phyloP scores from a whole-genome alignment of 1,140 invertebrate species.

The Spodoptera litura region DNA sequence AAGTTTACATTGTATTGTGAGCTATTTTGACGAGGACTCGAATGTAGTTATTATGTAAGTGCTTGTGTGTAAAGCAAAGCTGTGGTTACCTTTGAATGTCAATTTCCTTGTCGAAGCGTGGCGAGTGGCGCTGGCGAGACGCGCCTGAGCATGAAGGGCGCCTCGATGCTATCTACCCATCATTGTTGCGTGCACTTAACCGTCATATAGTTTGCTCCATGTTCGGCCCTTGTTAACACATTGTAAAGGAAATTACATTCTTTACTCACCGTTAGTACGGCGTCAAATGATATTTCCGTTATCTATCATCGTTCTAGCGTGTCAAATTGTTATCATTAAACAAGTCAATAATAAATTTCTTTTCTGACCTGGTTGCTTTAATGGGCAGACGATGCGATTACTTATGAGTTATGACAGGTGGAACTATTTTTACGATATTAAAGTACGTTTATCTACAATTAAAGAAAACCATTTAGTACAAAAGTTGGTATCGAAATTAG shows the following conservation, averaged over 20 bases:
- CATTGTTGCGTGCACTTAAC: conserved; percentile 84
- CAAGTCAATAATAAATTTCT: conserved; percentile 51
- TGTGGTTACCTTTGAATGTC: conserved; percentile 54
- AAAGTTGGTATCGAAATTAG: conserved; percentile 8
- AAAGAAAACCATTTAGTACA: conserved; percentile 20
- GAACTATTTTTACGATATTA: conserved; percentile 32
- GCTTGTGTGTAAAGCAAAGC: conserved; percentile 40
- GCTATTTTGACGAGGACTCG: neutral
- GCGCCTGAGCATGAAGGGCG: conserved; percentile 62
- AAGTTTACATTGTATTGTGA: no score
- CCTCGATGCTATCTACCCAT: conserved; percentile 76
- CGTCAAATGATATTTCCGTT: conserved; percentile 75
- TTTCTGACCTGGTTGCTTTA: conserved; percentile 43
- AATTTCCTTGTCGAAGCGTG: conserved; percentile 59
- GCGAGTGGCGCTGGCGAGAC: conserved; percentile 39
- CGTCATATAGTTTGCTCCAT: conserved; percentile 76
- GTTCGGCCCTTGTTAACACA: conserved; percentile 82
- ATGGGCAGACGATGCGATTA: conserved; percentile 25
- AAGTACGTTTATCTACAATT: conserved; percentile 31
- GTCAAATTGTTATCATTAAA: conserved; percentile 77
- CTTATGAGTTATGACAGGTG: conserved; percentile 45
- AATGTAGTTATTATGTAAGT: conserved; percentile 28
- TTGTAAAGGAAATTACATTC: conserved; percentile 84
- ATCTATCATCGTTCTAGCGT: conserved; percentile 77
- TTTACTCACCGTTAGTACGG: conserved; percentile 72